phyloP scores from a whole-genome alignment of 2,113 vertebrate species.

The Otus sunia region DNA sequence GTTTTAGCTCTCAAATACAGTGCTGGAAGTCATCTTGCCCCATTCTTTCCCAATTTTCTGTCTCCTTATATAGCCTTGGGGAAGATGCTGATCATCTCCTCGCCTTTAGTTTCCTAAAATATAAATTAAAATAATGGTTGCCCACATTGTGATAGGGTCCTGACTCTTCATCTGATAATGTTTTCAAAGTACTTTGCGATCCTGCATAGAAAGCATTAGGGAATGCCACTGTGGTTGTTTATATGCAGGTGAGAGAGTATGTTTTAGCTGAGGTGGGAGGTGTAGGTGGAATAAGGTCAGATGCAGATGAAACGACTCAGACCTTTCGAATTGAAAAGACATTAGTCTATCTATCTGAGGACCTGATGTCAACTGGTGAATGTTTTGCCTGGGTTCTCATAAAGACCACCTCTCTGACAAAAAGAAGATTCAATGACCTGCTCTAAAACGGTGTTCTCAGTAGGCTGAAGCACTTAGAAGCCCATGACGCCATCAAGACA shows the following conservation, averaged over 20 bases:
- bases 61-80: neutral
- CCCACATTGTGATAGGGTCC: neutral
- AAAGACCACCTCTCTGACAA: neutral
- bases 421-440: neutral
- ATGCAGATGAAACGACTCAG: conserved; percentile 15
- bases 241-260: neutral
- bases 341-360: neutral
- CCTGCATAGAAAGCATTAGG: neutral
- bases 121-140: neutral
- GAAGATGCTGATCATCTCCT: neutral
- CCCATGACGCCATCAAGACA: conserved; percentile 9
- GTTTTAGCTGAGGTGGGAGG: neutral
- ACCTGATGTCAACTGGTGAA: neutral
- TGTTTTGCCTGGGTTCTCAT: neutral
- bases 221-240: neutral
- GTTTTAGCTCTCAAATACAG: neutral
- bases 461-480: conserved; percentile 32
- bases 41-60: neutral
- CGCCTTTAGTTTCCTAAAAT: neutral
- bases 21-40: neutral
- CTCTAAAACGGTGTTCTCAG: neutral
- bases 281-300: conserved; percentile 8
- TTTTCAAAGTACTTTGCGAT: neutral
- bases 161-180: neutral
- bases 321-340: neutral